Percentiles rank a stretch among this genome's conserved stretches.
Conservation (phyloP, 2,888 invertebrate genomes). For the Lagria hirta region DNA sequence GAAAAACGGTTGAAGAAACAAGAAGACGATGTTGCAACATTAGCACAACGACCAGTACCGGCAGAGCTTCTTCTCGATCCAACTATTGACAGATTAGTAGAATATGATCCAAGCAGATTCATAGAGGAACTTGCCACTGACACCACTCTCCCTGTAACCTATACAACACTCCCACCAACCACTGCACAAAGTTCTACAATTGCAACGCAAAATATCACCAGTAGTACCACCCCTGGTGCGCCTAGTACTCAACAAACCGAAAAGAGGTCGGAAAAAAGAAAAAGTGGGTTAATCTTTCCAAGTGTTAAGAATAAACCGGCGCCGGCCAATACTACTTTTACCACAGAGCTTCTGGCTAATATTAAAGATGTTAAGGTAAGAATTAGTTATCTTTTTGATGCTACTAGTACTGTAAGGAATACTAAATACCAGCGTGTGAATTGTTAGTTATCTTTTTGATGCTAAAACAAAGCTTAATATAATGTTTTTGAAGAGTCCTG, state of each 20-base stretch:
- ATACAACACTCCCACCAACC: constrained; percentile 53
- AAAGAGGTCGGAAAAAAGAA: constrained; percentile 59
- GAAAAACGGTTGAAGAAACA: constrained; percentile 82
- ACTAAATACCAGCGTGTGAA: too few relatives aligned
- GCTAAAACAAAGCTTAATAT: too few relatives aligned
- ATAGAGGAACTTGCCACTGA: constrained; percentile 47
- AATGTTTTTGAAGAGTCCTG: too few relatives aligned
- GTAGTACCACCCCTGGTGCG: constrained; percentile 31
- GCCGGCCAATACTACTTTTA: constrained; percentile 79
- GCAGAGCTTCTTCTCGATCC: constrained; percentile 75
- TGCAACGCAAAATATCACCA: constrained; percentile 24
- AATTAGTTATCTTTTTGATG: constrained; percentile 21
- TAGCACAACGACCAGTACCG: constrained; percentile 75
- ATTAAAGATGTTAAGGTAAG: constrained; percentile 84
- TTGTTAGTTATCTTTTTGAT: too few relatives aligned
- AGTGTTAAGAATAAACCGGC: constrained; percentile 89
- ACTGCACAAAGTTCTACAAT: constrained; percentile 36
- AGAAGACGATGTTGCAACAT: constrained; percentile 77
- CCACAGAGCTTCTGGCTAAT: constrained; percentile 72
- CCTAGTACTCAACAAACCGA: constrained; percentile 49
- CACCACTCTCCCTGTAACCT: constrained; percentile 45
- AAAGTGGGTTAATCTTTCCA: constrained; percentile 86
- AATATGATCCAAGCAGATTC: constrained; percentile 74
- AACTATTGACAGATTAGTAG: constrained; percentile 76
- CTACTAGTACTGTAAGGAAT: neutral